Base-by-base conservation (phyloP, 1,140 invertebrate species). In the Mycetomoellerius zeteki region DNA sequence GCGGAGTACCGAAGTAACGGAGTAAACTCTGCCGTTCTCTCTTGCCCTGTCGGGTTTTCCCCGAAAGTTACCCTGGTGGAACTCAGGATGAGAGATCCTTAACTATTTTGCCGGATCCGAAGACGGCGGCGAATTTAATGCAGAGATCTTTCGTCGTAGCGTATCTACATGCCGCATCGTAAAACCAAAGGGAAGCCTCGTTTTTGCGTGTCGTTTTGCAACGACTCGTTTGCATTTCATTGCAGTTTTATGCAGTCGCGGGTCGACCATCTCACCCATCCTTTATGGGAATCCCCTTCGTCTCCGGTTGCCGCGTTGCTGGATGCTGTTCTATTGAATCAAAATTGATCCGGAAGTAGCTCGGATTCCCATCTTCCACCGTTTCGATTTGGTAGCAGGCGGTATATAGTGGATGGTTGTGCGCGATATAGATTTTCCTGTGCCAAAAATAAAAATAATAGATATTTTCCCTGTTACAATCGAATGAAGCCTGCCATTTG, bases 151-250 rank as follows among this genome's bases (percentile, higher is more conserved):
- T 64, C 67, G 85, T 72, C 56, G 72, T 50, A 33, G n/a, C 64
- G 52, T 78, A 78, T 43, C 37, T 12, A 21, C 50, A 69, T 60
- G 62, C 30, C 43, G 73, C 47, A 54, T 77, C 84, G 58, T 75
- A 77, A 72, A 89, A 76, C 56, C 77, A 87, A 87, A 85, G 60
- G 33, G 21, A 43, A 76, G 56, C 24, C 62, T 60, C 56, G 30
- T 80, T 88, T 47, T 86, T 67, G 54, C 82, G 60, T 80, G 65
- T 88, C 64, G 56, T 87, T 87, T 76, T 87, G 56, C 77, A 43
- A 77, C 77, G 50, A 84, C 62, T 88, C 77, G 86, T 88, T 88
- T 87, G 86, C 86, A 88, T 88, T 88, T 88, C 77, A 84, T 88
- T 87, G 87, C 85, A 84, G 52, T 88, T 88, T 87, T 87, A 84